Evolutionary conservation across 1,140 invertebrate genomes (phyloP).

Genomic region (Euura lappo): DNA sequence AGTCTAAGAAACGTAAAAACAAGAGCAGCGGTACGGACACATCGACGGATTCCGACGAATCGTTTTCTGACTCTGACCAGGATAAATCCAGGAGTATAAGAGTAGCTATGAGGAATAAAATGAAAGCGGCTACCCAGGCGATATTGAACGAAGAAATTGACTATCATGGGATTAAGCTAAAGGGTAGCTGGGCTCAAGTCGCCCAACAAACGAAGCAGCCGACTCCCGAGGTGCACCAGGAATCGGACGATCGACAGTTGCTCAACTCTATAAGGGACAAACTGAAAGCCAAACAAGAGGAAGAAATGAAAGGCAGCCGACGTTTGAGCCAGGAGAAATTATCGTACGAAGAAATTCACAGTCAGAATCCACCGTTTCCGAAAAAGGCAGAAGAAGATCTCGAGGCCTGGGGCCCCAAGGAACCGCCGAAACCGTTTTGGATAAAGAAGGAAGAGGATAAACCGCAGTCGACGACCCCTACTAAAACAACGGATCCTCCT

Average conservation of each 20-base stretch:
- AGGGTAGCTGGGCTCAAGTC: constrained; percentile 38
- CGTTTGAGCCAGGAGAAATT: constrained; percentile 27
- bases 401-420: constrained; percentile 55
- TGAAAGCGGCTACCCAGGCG: constrained; percentile 53
- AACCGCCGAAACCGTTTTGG: constrained; percentile 57
- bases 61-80: constrained; percentile 58
- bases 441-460: constrained; percentile 58
- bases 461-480: constrained; percentile 21
- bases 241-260: constrained; percentile 46
- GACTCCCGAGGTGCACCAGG: constrained; percentile 27
- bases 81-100: constrained; percentile 69
- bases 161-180: constrained; percentile 43
- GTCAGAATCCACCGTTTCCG: constrained; percentile 56
- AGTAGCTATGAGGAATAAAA: constrained; percentile 72
- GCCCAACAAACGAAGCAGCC: constrained; percentile 35
- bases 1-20: constrained; percentile 62
- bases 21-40: constrained; percentile 60
- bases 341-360: constrained; percentile 24
- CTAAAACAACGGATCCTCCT: constrained; percentile 40
- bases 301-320: constrained; percentile 49
- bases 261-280: constrained; percentile 55
- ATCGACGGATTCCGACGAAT: constrained; percentile 61
- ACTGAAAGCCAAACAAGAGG: constrained; percentile 58
- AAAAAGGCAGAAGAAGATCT: constrained; percentile 48
- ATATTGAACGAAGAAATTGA: constrained; percentile 60